Conservation (phyloP, 2,888 invertebrate species). For the Apotomis capreana region DNA sequence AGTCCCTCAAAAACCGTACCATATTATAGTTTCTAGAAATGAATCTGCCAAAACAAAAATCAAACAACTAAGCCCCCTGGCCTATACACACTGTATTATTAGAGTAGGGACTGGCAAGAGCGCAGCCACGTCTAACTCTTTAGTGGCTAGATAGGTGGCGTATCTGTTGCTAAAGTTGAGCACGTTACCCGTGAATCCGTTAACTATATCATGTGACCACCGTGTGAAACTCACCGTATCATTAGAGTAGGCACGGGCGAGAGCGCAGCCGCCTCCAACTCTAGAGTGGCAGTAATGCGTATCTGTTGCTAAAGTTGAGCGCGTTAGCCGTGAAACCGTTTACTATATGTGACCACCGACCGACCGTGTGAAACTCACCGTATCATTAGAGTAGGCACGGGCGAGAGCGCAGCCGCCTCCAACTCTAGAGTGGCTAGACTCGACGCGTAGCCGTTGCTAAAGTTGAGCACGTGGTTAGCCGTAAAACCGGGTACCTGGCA, state of each 20-base stretch:
- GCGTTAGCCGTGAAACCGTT: constrained; percentile 83
- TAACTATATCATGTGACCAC: too few relatives aligned
- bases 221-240: constrained; percentile 76
- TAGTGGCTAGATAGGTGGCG: constrained; percentile 80
- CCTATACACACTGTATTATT: constrained; percentile 79
- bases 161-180: constrained; percentile 83
- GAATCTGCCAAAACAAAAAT: too few relatives aligned
- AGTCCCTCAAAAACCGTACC: too few relatives aligned
- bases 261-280: constrained; percentile 76
- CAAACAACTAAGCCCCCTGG: too few relatives aligned
- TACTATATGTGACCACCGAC: too few relatives aligned
- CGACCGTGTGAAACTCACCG: constrained; percentile 69
- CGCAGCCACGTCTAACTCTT: constrained; percentile 80
- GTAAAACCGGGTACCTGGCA: constrained; percentile 85
- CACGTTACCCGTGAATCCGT: constrained; percentile 83
- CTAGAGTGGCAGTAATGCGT: constrained; percentile 83
- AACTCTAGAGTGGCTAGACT: constrained; percentile 83
- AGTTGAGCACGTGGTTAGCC: constrained; percentile 82
- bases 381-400: constrained; percentile 81
- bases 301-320: constrained; percentile 81
- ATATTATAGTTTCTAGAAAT: too few relatives aligned
- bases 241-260: constrained; percentile 79
- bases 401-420: constrained; percentile 75
- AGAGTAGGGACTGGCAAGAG: constrained; percentile 79
- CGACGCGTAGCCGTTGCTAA: constrained; percentile 83